Evolutionary conservation across 2,888 invertebrate genomes (phyloP).

Genomic region (Oxystoma pomonae): DNA sequence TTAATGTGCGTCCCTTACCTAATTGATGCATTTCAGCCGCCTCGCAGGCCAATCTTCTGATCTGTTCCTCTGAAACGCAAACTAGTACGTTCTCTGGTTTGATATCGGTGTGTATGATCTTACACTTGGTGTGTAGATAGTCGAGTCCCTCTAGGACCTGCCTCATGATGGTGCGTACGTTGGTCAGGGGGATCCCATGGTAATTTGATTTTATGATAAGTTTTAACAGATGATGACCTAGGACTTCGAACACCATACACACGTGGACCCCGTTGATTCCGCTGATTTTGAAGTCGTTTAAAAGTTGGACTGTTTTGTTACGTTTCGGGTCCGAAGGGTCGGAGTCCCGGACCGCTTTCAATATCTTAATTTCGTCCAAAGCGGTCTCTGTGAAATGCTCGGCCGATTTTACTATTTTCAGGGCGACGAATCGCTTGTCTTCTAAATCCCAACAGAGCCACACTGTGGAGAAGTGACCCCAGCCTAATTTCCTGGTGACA

Average conservation of each 20-base stretch:
- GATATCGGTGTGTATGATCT: conserved; percentile 91
- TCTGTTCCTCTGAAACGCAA: conserved; percentile 86
- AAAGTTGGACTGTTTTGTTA: conserved; percentile 93
- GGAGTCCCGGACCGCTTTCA: conserved; percentile 91
- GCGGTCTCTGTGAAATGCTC: conserved; percentile 99
- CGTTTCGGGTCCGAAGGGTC: conserved; percentile 89
- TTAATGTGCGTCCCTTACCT: too few relatives aligned
- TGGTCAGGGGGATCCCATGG: conserved; percentile 92
- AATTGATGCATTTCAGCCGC: conserved; percentile 92
- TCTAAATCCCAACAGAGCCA: conserved; percentile 99
- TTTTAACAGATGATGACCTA: conserved; percentile 97
- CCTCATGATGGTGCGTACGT: conserved; percentile 92
- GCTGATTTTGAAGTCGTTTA: conserved; percentile 97
- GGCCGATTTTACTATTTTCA: conserved; percentile 99
- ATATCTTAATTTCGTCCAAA: conserved; percentile 96
- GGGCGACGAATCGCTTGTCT: conserved; percentile 92
- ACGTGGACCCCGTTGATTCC: conserved; percentile 98
- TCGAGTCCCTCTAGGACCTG: conserved; percentile 94
- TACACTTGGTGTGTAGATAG: conserved; percentile 96
- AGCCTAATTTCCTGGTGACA: conserved; percentile 93
- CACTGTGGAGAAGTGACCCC: conserved; percentile 99
- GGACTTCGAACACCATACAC: conserved; percentile 99
- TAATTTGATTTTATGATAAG: conserved; percentile 98
- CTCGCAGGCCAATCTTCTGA: conserved; percentile 88
- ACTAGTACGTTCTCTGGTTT: conserved; percentile 94